A percentile compares a stretch with the other conserved stretches of the same genome.
phyloP scores from a whole-genome alignment of 2,888 invertebrate species.

The Empis livida region DNA sequence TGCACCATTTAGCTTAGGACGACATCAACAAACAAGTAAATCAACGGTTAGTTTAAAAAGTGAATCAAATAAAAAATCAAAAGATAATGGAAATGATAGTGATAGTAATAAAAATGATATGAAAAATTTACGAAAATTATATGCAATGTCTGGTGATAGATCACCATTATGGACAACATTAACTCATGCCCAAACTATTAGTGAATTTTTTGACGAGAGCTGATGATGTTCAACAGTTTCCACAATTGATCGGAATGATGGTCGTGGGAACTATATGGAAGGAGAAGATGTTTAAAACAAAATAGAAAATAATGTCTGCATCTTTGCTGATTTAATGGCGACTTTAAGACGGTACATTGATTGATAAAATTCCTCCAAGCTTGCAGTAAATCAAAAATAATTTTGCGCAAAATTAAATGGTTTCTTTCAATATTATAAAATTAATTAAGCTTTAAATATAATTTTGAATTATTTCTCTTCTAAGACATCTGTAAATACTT shows the following conservation, averaged over 20 bases:
- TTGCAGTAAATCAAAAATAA: no score
- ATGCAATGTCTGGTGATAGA: conserved; percentile 42
- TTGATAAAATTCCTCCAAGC: no score
- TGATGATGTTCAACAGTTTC: neutral
- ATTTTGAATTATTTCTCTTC: no score
- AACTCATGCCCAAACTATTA: conserved; percentile 53
- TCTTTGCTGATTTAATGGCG: no score
- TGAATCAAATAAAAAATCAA: conserved; percentile 19
- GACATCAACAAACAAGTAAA: conserved; percentile 4
- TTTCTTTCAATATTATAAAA: no score
- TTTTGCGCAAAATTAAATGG: no score
- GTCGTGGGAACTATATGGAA: neutral
- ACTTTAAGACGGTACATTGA: no score
- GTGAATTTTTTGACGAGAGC: conserved; percentile 21
- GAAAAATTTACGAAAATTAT: conserved; percentile 12
- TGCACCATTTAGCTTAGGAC: no score
- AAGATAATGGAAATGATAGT: neutral
- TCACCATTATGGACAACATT: conserved; percentile 73
- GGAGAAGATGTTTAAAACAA: neutral
- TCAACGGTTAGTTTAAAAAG: conserved; percentile 24
- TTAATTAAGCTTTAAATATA: no score
- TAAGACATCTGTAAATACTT: no score
- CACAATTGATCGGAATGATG: neutral
- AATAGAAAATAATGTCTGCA: no score
- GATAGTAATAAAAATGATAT: neutral